phyloP scores from a whole-genome alignment of 2,797 vertebrate species.

The Poeciliopsis gracilis region DNA sequence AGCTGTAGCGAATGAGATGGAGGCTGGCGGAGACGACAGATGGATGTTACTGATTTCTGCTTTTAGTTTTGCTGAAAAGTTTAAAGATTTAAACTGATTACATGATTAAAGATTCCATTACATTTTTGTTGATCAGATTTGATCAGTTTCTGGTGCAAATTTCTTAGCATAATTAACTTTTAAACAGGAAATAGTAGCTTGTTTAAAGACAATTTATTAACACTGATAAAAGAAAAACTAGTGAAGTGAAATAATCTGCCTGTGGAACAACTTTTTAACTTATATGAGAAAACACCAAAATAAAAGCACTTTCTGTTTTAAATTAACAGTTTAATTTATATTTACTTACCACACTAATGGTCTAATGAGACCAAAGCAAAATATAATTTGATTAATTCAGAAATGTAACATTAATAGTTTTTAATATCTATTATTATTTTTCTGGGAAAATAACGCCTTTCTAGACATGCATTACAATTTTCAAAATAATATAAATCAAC shows the following conservation, averaged over 20 bases:
- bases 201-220: no score
- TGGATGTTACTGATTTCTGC: conserved; percentile 23
- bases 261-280: no score
- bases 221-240: no score
- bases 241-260: no score
- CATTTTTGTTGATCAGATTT: not conserved
- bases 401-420: no score
- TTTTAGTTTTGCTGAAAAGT: conserved; percentile 6
- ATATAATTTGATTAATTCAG: no score
- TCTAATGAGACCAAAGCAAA: not conserved
- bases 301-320: not conserved
- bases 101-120: not conserved
- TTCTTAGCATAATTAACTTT: no score
- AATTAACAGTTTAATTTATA: not conserved
- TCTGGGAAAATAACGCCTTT: no score
- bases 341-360: not conserved
- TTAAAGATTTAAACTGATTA: not conserved
- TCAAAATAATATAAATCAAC: not conserved
- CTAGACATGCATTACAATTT: not conserved
- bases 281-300: no score
- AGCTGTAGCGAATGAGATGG: conserved; percentile 63
- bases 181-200: no score
- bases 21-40: conserved; percentile 50
- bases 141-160: no score
- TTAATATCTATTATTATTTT: no score